Evolutionary conservation across 2,888 invertebrate genomes (phyloP), one percentile per base, ranked within the genome.

Genomic region (Pecten maximus): DNA sequence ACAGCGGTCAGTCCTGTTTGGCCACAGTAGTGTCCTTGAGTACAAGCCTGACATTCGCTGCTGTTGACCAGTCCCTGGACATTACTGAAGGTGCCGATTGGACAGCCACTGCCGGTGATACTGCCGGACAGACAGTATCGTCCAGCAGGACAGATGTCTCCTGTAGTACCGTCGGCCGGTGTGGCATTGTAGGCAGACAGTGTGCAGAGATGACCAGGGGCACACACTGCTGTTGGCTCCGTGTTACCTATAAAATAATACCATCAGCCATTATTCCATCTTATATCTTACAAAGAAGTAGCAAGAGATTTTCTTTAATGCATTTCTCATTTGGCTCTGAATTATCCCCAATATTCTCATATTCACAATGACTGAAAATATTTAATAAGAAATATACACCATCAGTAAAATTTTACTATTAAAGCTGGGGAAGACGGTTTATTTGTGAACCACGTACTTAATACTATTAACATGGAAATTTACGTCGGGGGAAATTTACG

Each of bases 11-110:
- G 94, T 50, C 96, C 96, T 0, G 95, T 94, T 40, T 88, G 93
- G 40, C 93, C 94, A 93, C 96, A 96, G 93, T 96, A 96, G 91
- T 93, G 94, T 2, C 96, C 96, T 28, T 95, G 95, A 0, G 95
- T 95, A 91, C 96, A 96, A 35, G 90, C 88, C 15, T 94, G 92
- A 92, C 96, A 96, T 88, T 96, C 94, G 8, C 93, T 92, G n/a
- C 91, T 91, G 87, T 92, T 93, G 28, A 90, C 92, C 48, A 96
- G 93, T 10, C 96, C 96, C 8, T 91, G 92, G 16, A 88, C 90
- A 90, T 93, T 95, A 93, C 95, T 96, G 93, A 95, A 96, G 0
- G 96, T 96, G 35, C 96, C 96, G 89, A 93, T 90, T 6, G 95
- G 96, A 93, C 96, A 96, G 19, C 94, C 94, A 2, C 90, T 91